Percentiles rank a stretch among this genome's conserved stretches.
These are phyloP conservation scores for Aelia acuminata DNA, from an alignment of 2,888 invertebrate species.

Conservation along the genomic window DNA sequence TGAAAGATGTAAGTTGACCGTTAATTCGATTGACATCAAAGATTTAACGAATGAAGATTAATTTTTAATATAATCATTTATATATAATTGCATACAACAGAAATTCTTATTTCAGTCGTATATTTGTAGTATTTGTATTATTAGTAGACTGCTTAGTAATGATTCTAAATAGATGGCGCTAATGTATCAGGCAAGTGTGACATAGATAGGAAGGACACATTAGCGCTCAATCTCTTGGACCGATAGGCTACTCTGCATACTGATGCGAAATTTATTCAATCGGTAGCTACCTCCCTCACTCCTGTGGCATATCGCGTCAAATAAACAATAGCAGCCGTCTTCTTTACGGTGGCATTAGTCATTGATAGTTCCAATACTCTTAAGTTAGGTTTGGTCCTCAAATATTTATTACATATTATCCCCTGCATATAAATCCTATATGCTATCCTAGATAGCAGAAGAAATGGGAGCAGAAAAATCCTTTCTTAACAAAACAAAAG, in stretches of 20 bases:
- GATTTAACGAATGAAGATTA: too few relatives aligned
- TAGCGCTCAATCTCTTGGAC: slow-evolving; percentile 21
- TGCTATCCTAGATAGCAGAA: not conserved
- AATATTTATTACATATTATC: slow-evolving; percentile 32
- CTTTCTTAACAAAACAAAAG: not conserved
- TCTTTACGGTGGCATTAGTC: slow-evolving; percentile 41
- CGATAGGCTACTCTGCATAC: slow-evolving; percentile 34
- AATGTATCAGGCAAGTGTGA: not conserved
- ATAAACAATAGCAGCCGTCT: slow-evolving; percentile 27
- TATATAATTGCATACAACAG: too few relatives aligned
- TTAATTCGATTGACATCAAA: too few relatives aligned
- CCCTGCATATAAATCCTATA: not conserved
- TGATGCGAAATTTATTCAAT: slow-evolving; percentile 46
- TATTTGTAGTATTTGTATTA: too few relatives aligned
- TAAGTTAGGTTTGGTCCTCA: not conserved
- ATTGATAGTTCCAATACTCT: slow-evolving; percentile 21
- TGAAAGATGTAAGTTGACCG: too few relatives aligned
- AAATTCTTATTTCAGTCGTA: too few relatives aligned
- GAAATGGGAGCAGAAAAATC: not conserved
- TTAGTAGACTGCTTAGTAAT: too few relatives aligned
- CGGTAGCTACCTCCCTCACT: not conserved
- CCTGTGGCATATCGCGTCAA: not conserved
- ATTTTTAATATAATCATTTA: too few relatives aligned
- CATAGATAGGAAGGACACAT: not conserved
- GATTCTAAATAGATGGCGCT: not conserved